Evolutionary conservation across 1,140 invertebrate species (phyloP).

Genomic region (Orchesella cincta): DNA sequence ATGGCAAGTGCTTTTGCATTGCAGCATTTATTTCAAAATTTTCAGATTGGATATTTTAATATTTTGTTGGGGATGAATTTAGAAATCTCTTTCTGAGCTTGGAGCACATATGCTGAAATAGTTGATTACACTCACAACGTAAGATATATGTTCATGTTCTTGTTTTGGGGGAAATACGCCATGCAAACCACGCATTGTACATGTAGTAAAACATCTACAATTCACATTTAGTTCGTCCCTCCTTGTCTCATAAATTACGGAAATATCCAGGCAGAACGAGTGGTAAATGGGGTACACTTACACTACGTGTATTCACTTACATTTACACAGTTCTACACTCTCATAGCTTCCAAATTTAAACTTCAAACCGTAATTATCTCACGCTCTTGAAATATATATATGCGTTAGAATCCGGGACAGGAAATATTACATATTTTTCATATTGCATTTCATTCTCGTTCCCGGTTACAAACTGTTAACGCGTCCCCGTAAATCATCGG

Average conservation of each 20-base stretch:
- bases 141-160: too few species aligned
- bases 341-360: not conserved
- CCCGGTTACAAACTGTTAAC: not conserved
- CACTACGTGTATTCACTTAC: not conserved
- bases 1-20: too few species aligned
- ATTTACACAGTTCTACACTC: too few species aligned
- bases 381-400: constrained; percentile 1
- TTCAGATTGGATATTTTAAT: too few species aligned
- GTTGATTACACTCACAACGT: too few species aligned
- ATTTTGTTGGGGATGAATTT: too few species aligned
- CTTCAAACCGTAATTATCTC: constrained; percentile 19
- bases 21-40: too few species aligned
- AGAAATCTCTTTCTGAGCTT: too few species aligned
- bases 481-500: constrained; percentile 4
- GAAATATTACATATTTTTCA: not conserved
- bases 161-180: too few species aligned
- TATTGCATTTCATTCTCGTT: constrained; percentile 2
- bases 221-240: constrained; percentile 18
- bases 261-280: not conserved
- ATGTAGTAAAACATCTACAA: constrained; percentile 3
- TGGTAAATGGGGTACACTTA: not conserved
- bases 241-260: constrained; percentile 18
- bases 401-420: not conserved
- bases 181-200: too few species aligned
- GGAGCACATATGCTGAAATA: too few species aligned